phyloP scores from a whole-genome alignment of 2,888 invertebrate genomes.

The Gerris lacustris region DNA sequence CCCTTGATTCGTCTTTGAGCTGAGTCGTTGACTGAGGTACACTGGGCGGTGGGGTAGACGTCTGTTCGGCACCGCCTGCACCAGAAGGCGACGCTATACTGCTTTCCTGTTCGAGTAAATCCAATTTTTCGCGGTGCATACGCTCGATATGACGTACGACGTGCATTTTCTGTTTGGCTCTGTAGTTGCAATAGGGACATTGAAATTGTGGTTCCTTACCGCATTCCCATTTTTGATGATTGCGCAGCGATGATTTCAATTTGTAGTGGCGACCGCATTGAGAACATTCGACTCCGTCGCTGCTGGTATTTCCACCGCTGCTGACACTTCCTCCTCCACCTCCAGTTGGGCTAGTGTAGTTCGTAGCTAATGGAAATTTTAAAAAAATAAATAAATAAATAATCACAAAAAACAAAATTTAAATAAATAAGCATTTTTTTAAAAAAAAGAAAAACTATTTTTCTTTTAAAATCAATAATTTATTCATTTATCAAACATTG shows the following conservation, averaged over 20 bases:
- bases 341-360: background rate
- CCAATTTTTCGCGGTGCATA: conserved; percentile 54
- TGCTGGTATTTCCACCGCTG: background rate
- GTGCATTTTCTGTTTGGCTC: conserved; percentile 74
- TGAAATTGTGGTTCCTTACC: conserved; percentile 73
- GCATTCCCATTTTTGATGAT: conserved; percentile 77
- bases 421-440: too few species aligned
- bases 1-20: background rate
- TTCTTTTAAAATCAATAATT: too few species aligned
- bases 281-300: conserved; percentile 35
- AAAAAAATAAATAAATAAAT: too few species aligned
- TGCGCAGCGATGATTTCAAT: conserved; percentile 68
- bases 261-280: conserved; percentile 77
- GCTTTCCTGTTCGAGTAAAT: conserved; percentile 24
- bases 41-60: background rate
- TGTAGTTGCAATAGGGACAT: conserved; percentile 70
- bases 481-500: too few species aligned
- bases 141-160: conserved; percentile 70
- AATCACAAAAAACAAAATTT: too few species aligned
- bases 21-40: background rate
- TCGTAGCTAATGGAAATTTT: background rate
- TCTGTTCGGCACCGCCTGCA: background rate
- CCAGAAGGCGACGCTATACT: background rate
- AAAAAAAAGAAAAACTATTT: too few species aligned
- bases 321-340: background rate